Evolutionary conservation across 2,888 invertebrate species (phyloP), one percentile per base, ranked within the genome.

Genomic region (Merodon equestris): DNA sequence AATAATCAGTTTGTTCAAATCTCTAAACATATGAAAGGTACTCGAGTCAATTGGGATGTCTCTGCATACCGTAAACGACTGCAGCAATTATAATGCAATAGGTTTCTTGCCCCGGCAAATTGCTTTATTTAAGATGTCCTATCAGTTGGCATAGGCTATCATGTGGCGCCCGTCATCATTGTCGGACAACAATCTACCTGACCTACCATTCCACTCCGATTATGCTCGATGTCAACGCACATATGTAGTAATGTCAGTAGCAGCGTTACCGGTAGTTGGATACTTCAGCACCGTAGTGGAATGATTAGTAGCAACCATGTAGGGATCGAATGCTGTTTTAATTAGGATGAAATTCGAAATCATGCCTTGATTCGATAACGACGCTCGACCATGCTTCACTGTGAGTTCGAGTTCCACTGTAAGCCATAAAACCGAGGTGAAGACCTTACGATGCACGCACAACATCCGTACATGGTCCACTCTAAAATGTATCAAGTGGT

Each of bases 121-220:
- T 27, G 2, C 27, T 40, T 56, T 17, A 45, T 51, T 47, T 56
- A 58, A 72, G 57, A 67, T 61, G 60, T 77, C 19, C 5, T 67
- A 77, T 73, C 53, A 67, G 73, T 67, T 63, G 27, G 67, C 48
- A 18, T 12, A 48, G 12, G 38, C 63, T 58, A 74, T 79, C 74
- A 79, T 61, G 77, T 79, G 77, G 77, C 77, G 77, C 77, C 77
- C 68, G 68, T 79, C 77, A 68, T 73, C 74, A 74, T 63, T 36
- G 67, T 64, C 53, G 67, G 67, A 40, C 44, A 75, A 63, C 63
- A 63, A 63, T 64, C 63, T 56, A 45, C 17, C 44, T 38, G 44
- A 2, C 27, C 27, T 7, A 27, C 27, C 27, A 4, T 2, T 57
- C 38, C 36, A 47, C 57, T 68, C 68, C 58, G 64, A 60, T 54